These are phyloP conservation scores for mouse (Mus musculus) DNA, from an alignment of 2,113 vertebrate genomes.

Conservation along the genomic window GRCm39 chr17:12435501-12436000, in stretches of 20 bases:
- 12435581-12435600: constrained; percentile 96
- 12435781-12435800: constrained; percentile 83
- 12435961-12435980: too few species aligned
- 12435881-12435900: not conserved
- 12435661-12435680: constrained; percentile 96
- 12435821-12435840: accelerated
- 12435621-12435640: constrained; percentile 85
- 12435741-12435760: constrained; percentile 88
- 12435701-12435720: constrained; percentile 90
- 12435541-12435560: accelerated
- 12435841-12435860: not conserved
- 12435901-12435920: not conserved
- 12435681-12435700: constrained; percentile 91
- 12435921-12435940: too few species aligned
- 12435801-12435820: not conserved
- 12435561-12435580: constrained; percentile 83
- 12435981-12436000: not conserved
- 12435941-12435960: not conserved
- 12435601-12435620: constrained; percentile 90
- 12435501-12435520: not conserved
- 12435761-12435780: constrained; percentile 92
- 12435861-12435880: not conserved
- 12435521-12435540: not conserved
- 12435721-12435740: constrained; percentile 92
- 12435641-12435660: constrained; percentile 91